A percentile compares a stretch with the other conserved stretches of the same genome.
Evolutionary conservation across 2,888 invertebrate species (phyloP).

Genomic region (Tiliacea aurago): DNA sequence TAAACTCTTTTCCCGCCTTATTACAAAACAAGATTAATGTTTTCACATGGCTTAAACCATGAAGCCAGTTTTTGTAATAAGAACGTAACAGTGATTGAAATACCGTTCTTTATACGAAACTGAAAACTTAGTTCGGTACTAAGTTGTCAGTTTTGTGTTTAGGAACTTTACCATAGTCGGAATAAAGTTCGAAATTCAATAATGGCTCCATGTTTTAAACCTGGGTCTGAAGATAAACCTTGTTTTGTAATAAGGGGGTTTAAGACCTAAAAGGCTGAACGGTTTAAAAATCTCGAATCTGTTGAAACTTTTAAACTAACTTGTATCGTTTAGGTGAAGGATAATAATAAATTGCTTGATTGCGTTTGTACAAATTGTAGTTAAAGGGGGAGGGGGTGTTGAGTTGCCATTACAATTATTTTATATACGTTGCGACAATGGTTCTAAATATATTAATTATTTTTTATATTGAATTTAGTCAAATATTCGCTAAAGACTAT

Average conservation of each 20-base stretch:
- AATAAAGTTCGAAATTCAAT: no score
- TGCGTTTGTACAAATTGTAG: slow-evolving; percentile 65
- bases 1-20: slow-evolving; percentile 44
- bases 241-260: no score
- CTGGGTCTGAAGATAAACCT: no score
- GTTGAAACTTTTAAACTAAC: slow-evolving; percentile 54
- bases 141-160: no score
- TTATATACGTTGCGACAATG: slow-evolving; percentile 54
- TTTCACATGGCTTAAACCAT: no score
- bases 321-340: slow-evolving; percentile 66
- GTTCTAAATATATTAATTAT: slow-evolving; percentile 58
- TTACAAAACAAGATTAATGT: no score
- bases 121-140: no score
- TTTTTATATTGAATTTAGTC: slow-evolving; percentile 61
- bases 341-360: slow-evolving; percentile 59
- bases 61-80: no score
- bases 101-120: no score
- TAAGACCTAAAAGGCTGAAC: slow-evolving; percentile 62
- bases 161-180: no score
- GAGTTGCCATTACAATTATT: slow-evolving; percentile 62
- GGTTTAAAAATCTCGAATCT: slow-evolving; percentile 66
- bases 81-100: no score
- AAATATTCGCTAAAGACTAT: slow-evolving; percentile 46
- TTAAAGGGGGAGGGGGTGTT: slow-evolving; percentile 53
- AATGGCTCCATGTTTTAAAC: no score